These are phyloP conservation scores for Ailurus styani DNA, from an alignment of 2,113 vertebrate species.

Conservation along the genomic window DNA sequence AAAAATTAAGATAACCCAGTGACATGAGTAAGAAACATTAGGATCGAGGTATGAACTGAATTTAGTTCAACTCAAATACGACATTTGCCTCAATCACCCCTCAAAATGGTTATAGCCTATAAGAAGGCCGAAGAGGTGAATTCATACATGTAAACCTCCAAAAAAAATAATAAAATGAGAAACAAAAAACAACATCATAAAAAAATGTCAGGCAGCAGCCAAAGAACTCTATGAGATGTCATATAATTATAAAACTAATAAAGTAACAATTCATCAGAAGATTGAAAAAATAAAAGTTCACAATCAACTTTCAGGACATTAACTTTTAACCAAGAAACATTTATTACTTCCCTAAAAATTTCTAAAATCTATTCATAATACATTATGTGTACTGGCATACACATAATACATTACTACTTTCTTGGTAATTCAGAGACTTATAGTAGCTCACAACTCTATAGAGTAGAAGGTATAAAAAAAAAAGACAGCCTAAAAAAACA, in stretches of 20 bases:
- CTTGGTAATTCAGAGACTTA: conserved; percentile 9
- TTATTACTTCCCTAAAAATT: not conserved
- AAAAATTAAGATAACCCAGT: not conserved
- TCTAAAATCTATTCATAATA: conserved; percentile 34
- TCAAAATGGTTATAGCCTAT: not conserved
- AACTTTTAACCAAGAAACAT: conserved; percentile 7
- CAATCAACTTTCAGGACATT: conserved; percentile 15
- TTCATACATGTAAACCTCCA: not conserved
- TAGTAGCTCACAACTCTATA: not conserved
- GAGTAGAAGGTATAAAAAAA: not conserved
- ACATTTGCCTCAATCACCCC: not conserved
- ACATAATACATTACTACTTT: not conserved
- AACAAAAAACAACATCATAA: not conserved
- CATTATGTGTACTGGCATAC: not conserved
- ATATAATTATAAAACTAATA: not conserved
- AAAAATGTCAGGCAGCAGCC: not conserved
- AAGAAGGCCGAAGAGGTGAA: not conserved
- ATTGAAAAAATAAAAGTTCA: not conserved
- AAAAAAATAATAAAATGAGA: not conserved
- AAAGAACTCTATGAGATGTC: not conserved
- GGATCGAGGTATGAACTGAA: not conserved
- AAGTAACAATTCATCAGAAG: not conserved
- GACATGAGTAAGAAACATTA: not conserved
- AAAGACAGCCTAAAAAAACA: not conserved
- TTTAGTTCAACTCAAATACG: not conserved